phyloP scores from a whole-genome alignment of 1,140 invertebrate genomes.

The Pogonognathellus flavescens region DNA sequence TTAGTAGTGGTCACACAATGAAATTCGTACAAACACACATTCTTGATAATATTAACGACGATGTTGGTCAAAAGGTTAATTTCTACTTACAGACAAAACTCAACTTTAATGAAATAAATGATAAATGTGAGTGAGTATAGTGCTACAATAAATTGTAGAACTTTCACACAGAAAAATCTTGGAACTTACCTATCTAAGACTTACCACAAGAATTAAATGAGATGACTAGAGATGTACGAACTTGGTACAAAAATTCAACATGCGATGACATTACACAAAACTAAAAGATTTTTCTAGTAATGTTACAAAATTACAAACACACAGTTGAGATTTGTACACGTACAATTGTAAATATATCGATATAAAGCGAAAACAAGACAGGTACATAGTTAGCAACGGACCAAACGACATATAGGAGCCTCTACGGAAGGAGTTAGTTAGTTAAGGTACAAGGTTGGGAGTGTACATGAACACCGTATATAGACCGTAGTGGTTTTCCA shows the following conservation, averaged over 20 bases:
- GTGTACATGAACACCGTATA: neutral
- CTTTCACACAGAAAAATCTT: conserved; percentile 30
- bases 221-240: conserved; percentile 26
- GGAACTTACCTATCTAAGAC: conserved; percentile 9
- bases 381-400: conserved; percentile 44
- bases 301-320: too few species aligned
- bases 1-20: neutral
- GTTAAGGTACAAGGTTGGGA: too few species aligned
- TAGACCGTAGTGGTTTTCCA: neutral
- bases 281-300: too few species aligned
- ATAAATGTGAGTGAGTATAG: neutral
- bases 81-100: too few species aligned
- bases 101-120: neutral
- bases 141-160: neutral
- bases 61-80: neutral
- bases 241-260: neutral
- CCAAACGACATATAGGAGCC: neutral
- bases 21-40: neutral
- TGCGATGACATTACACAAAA: neutral
- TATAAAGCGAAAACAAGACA: conserved; percentile 45
- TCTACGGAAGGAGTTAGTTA: neutral
- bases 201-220: conserved; percentile 45
- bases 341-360: conserved; percentile 7
- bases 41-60: neutral
- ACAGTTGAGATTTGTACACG: neutral